Percentiles rank a stretch among this genome's conserved stretches.
Conservation (phyloP, 1,140 invertebrate species). For the Nixonia krombeini region DNA sequence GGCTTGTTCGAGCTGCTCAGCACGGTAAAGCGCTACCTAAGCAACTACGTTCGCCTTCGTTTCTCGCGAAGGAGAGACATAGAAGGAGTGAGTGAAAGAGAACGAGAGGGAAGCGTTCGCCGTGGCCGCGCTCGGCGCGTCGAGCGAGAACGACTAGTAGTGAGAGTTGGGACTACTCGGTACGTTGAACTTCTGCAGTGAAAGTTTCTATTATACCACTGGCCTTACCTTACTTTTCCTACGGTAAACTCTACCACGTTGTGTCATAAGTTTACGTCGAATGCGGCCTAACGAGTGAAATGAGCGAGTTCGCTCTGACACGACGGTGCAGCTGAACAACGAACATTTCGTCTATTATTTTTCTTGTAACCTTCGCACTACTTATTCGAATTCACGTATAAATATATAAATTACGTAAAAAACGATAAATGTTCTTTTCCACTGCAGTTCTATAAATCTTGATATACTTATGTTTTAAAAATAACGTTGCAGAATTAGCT, state of each 20-base stretch:
- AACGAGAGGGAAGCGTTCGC: slow-evolving; percentile 6
- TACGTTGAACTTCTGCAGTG: slow-evolving; percentile 71
- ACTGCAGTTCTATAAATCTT: no score
- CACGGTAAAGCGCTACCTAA: neutral
- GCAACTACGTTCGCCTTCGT: slow-evolving; percentile 30
- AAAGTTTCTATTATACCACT: slow-evolving; percentile 73
- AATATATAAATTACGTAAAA: no score
- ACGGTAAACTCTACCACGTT: slow-evolving; percentile 63
- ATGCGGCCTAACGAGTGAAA: slow-evolving; percentile 16
- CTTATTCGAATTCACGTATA: neutral
- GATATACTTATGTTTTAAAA: no score
- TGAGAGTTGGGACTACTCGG: slow-evolving; percentile 64
- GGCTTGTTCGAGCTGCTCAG: no score
- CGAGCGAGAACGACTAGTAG: slow-evolving; percentile 62
- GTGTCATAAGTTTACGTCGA: slow-evolving; percentile 64
- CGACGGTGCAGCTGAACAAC: neutral
- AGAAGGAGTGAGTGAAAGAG: slow-evolving; percentile 16
- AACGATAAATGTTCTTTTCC: no score
- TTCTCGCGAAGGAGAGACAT: slow-evolving; percentile 28
- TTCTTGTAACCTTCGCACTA: neutral
- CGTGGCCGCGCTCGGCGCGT: slow-evolving; percentile 26
- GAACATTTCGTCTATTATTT: slow-evolving; percentile 3
- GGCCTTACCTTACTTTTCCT: slow-evolving; percentile 73
- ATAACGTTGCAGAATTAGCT: no score
- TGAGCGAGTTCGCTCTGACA: slow-evolving; percentile 3